A percentile compares a stretch with the other conserved stretches of the same genome.
phyloP scores from a whole-genome alignment of 2,888 invertebrate species.

The Tanypteryx hageni region DNA sequence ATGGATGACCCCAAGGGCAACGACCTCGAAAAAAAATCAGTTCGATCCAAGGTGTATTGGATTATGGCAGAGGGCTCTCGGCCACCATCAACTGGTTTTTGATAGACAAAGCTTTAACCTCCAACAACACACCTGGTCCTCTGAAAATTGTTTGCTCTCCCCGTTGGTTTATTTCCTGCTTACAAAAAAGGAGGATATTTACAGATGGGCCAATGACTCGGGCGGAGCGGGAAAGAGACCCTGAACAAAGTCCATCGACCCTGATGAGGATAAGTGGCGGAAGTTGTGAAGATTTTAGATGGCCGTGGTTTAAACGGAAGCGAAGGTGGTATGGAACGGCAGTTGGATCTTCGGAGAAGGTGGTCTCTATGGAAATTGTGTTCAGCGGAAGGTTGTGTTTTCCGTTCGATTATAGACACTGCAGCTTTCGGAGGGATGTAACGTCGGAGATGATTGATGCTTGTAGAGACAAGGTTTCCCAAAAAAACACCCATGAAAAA shows the following conservation, averaged over 20 bases:
- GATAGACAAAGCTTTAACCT: background rate
- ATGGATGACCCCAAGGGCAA: background rate
- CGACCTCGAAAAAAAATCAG: background rate
- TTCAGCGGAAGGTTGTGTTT: background rate
- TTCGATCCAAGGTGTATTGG: background rate
- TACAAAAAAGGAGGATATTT: slow-evolving; percentile 36
- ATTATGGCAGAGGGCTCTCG: background rate
- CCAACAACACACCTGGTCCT: slow-evolving; percentile 25
- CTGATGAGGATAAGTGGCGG: background rate
- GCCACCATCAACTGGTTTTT: slow-evolving; percentile 38
- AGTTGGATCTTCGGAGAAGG: slow-evolving; percentile 35
- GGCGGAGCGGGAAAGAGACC: background rate
- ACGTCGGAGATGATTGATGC: background rate
- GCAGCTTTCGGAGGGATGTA: background rate
- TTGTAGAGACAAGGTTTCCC: no score
- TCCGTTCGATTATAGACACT: slow-evolving; percentile 3
- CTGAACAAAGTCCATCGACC: slow-evolving; percentile 31
- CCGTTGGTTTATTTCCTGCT: slow-evolving; percentile 46
- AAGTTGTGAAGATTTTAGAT: background rate
- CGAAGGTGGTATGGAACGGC: background rate
- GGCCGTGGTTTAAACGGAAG: background rate
- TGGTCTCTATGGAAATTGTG: background rate
- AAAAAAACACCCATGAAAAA: no score
- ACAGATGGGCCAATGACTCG: slow-evolving; percentile 13
- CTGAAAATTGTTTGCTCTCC: slow-evolving; percentile 21